Evolutionary conservation across 2,888 invertebrate genomes (phyloP), one percentile per base, ranked within the genome.

Genomic region (Cantharis lateralis): DNA sequence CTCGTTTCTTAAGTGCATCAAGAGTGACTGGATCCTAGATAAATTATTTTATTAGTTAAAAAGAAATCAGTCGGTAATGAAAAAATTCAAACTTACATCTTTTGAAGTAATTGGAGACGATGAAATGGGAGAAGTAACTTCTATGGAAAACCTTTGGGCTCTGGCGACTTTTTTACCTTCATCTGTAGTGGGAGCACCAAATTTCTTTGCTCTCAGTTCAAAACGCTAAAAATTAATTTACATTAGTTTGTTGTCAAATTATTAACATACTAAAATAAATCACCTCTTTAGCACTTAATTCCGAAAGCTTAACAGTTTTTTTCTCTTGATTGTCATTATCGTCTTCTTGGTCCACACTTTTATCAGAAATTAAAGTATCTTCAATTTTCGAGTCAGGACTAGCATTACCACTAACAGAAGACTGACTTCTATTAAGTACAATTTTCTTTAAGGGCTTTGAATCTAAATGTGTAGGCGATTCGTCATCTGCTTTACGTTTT

Each of bases 151-250:
- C 82, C 94, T 89, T 80, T 92, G 92, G 78, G 93, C 92, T 80
- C 94, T 90, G 0, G 91, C 94, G 85, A 91, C 91, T 85, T 93
- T 94, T 80, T 91, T 91, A 2, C 92, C 92, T 77, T 91, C 89
- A 69, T 91, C 91, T 71, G 91, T 87, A 26, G 83, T 70, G 13
- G 92, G 91, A 32, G 93, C 88, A 4, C 95, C 95, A 89, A 96
- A 96, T 84, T 95, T 93, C 84, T 95, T 95, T 1, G 95, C 95
- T 83, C 96, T 91, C 91, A 95, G 90, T 86, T 95, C 95, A 75
- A 95, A 85, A 79, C 93, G 91, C 90, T 91, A 77, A 83, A 82
- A 80, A 82, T 20, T 80, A 83, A 75, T 63, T 78, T 61, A 79
- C 70, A 78, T 79, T 79, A 74, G 68, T 80, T 69, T 32, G 10